Base-by-base conservation (phyloP, 2,888 invertebrate genomes). In the Charanyca ferruginea region DNA sequence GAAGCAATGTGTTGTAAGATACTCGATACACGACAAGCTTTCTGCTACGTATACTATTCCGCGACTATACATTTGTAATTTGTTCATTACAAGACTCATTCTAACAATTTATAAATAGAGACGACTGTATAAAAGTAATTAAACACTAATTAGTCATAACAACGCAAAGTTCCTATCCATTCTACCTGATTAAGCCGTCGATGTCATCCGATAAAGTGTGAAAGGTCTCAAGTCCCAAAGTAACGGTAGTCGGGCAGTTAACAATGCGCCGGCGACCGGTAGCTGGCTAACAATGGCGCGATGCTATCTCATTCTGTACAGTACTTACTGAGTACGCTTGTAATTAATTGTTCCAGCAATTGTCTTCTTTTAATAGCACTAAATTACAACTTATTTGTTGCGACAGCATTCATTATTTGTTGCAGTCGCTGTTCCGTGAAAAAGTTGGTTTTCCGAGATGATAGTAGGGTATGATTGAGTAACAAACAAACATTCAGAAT, bases 221-320 rank as follows among this genome's bases (percentile, higher is more conserved):
- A 81, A 78, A 79, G 75, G 75, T 77, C 81, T 66, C 57, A 6
- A 65, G 71, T 77, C 78, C 65, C 57, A 4, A 67, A 59, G 65
- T 68, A 74, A 78, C 81, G 71, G 75, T 66, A 49, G 48, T 41
- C 11, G 32, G 2, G 32, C 11, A 9, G 11, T 9, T 49, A 51
- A 59, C 60, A 53, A 57, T 53, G 22, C 53, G 49, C 51, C 52
- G 52, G 59, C 48, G 13, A 45, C 68, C 63, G 64, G 78, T 44
- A 58, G 75, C 73, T 32, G 53, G 48, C 35, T 54, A 55, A 80
- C 78, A 80, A 78, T 72, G 52, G 44, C 58, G 25, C 53, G 81
- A 79, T 78, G 55, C 42, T 62, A 81, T 81, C 79, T 66, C 18
- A 49, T 25, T 16, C 20, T 20, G 61, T 41, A 20, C 66, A 47